Evolutionary conservation across 2,797 vertebrate species (phyloP), one percentile per base, ranked within the genome.

Genomic region (Dryobates pubescens): DNA sequence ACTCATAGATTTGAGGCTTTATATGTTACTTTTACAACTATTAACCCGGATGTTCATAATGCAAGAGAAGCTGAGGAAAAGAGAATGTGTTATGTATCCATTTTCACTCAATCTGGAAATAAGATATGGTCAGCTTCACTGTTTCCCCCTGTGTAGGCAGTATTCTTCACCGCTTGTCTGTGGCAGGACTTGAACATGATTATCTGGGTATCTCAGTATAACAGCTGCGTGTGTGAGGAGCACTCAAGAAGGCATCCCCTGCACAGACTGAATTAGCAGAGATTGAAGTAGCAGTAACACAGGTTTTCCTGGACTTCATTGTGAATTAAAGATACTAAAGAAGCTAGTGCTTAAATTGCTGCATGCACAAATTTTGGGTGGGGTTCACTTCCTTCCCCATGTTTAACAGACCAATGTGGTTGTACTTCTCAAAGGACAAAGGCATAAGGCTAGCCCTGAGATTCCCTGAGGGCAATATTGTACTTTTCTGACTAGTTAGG

Each of bases 31-130:
- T 84, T 79, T 68, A 30, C 13, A 56, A 8, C 1, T 32, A 19
- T 67, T 76, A 61, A 56, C 18, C 18, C 17, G 73, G 22, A 16
- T 27, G 22, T 20, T 61, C 24, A 62, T 19, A 72, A 38, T 26
- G 20, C 22, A 81, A 74, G 32, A 49, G 49, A 74, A 63, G 6
- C 6, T 1, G 1, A 79, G 73, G 51, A 34, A 61, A 71, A 53
- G 8, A 54, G 27, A 61, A 45, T 76, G 73, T 57, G 8, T 51
- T 1, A 0, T 20, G 24, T 36, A 20, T 27, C 30, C 2, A 1
- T 8, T 82, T 89, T 43, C 49, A 43, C 15, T 38, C 49, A 41
- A 65, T 53, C 14, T 51, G 56, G 32, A 59, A 89, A 13, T 47
- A 24, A 22, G 2, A 0, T 32, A 17, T 5, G 53, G 22, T 7